Evolutionary conservation across 2,888 invertebrate species (phyloP), one percentile per base, ranked within the genome.

Genomic region (Chrysomela aeneicollis): DNA sequence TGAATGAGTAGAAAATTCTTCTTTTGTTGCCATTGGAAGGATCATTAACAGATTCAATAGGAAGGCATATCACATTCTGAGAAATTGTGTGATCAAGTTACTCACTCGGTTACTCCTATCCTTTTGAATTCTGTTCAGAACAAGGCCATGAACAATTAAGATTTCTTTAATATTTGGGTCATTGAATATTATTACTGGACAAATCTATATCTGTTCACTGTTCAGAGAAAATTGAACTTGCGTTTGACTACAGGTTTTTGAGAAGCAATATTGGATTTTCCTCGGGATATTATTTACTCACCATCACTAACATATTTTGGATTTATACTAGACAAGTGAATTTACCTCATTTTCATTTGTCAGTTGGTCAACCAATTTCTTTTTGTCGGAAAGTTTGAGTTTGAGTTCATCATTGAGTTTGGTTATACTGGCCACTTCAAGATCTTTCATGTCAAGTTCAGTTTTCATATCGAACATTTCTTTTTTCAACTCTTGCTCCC

Each of bases 331-430:
- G n/a, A n/a, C n/a, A n/a, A n/a, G n/a, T n/a, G n/a, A n/a, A n/a
- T 15, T 15, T 69, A 75, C 75, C 61, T 77, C 74, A 61, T 72
- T 74, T 64, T 75, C 71, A 37, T 74, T 71, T 9, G 55, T 64
- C 21, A 74, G 68, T 63, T 77, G 72, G 63, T 71, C 68, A 9
- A 76, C 63, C 18, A 72, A 47, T 18, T 73, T 71, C 22, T 70
- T 70, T 57, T 76, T 74, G 51, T 76, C 71, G 4, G 63, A 58
- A 5, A 74, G 59, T 59, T 73, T 65, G 4, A 22, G n/a, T 58
- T 71, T 71, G 9, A 76, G 59, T 30, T 74, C 73, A 9, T 74
- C 67, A 35, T 71, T 72, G 1, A 69, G 61, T 63, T 74, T 72
- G 52, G 67, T 66, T 12, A 75, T 46, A 5, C 67, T 63, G 2